Percentiles rank a stretch among this genome's conserved stretches.
phyloP scores from a whole-genome alignment of 1,140 invertebrate genomes.

The Drosophila gunungcola region DNA sequence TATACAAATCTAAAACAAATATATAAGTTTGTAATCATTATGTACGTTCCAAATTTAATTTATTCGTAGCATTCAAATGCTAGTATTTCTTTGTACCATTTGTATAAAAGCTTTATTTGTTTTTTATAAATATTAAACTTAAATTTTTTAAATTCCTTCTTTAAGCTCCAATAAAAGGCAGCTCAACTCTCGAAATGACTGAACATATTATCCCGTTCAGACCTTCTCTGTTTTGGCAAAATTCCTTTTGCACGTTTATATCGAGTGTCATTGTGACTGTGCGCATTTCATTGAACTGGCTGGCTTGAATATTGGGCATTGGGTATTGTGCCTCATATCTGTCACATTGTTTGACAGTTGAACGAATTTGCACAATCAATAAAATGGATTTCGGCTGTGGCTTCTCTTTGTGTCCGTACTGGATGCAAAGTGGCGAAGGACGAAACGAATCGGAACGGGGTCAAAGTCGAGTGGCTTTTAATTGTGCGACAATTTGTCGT shows the following conservation, averaged over 20 bases:
- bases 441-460: constrained; percentile 4
- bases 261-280: constrained; percentile 35
- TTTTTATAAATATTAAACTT: not conserved
- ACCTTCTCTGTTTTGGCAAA: not conserved
- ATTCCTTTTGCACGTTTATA: constrained; percentile 8
- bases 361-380: constrained; percentile 72
- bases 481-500: constrained; percentile 74
- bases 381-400: constrained; percentile 57
- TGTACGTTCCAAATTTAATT: too few species aligned
- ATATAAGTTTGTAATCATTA: too few species aligned
- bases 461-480: constrained; percentile 50
- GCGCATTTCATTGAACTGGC: constrained; percentile 16
- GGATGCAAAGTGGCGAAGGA: constrained; percentile 41
- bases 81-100: too few species aligned
- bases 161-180: constrained; percentile 41
- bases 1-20: too few species aligned
- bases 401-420: constrained; percentile 21
- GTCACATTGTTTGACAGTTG: constrained; percentile 64
- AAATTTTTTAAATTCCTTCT: not conserved
- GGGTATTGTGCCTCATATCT: constrained; percentile 58
- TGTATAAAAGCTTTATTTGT: too few species aligned
- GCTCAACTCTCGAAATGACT: constrained; percentile 14
- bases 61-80: too few species aligned
- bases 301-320: constrained; percentile 31
- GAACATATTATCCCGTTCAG: constrained; percentile 8